A percentile compares a stretch with the other conserved stretches of the same genome.
Conservation (phyloP, 2,113 vertebrate genomes). For the Chelonoidis abingdonii region DNA sequence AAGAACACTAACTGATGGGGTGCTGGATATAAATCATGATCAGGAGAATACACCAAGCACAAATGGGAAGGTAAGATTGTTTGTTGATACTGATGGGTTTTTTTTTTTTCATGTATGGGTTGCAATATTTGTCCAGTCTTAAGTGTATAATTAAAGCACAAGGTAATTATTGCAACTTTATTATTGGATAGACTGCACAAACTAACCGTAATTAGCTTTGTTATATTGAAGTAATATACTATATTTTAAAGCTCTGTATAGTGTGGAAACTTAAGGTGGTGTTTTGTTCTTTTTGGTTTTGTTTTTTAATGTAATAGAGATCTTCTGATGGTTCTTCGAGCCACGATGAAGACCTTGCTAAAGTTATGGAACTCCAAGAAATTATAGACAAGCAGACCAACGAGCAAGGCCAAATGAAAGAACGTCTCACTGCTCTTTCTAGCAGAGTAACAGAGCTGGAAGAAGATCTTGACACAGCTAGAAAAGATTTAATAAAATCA, state of each 20-base stretch:
- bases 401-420: conserved; percentile 95
- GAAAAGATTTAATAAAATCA: conserved; percentile 96
- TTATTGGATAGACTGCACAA: neutral
- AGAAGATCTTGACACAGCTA: conserved; percentile 94
- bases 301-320: conserved; percentile 74
- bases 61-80: conserved; percentile 90
- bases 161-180: neutral
- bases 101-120: neutral
- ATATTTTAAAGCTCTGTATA: neutral
- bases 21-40: conserved; percentile 87
- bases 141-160: neutral
- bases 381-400: conserved; percentile 89
- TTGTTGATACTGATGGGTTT: neutral
- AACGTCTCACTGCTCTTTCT: conserved; percentile 89
- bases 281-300: neutral
- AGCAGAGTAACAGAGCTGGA: conserved; percentile 92
- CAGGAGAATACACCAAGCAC: conserved; percentile 86
- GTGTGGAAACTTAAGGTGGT: neutral
- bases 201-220: neutral
- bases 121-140: neutral
- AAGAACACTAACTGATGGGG: conserved; percentile 86
- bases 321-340: conserved; percentile 89
- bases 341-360: conserved; percentile 89
- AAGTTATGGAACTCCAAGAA: conserved; percentile 92
- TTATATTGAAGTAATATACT: neutral